Percentiles rank a stretch among this genome's conserved stretches.
phyloP scores from a whole-genome alignment of 1,140 invertebrate species.

The Zaprionus gabonicus region DNA sequence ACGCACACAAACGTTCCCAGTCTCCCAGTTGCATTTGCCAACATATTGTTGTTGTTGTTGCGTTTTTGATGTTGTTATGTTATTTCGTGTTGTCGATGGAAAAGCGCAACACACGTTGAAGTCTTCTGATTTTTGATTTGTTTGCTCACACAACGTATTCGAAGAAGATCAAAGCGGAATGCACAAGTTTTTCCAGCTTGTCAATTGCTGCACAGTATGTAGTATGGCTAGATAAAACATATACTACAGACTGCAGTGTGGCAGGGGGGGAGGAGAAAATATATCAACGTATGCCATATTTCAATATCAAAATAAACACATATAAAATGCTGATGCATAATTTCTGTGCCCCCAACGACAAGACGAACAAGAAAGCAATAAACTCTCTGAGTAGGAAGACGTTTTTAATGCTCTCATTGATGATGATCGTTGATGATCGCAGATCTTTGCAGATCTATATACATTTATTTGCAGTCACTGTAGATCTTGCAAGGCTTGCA shows the following conservation, averaged over 20 bases:
- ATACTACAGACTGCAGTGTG: neutral
- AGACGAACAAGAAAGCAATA: neutral
- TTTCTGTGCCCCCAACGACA: constrained; percentile 1
- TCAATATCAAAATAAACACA: constrained; percentile 69
- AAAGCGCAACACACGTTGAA: constrained; percentile 57
- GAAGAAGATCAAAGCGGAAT: constrained; percentile 67
- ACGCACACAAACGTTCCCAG: neutral
- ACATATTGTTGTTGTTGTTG: constrained; percentile 40
- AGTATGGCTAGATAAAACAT: constrained; percentile 10
- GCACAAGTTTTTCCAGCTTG: constrained; percentile 44
- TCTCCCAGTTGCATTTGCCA: constrained; percentile 52
- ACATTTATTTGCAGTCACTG: neutral
- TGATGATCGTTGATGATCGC: neutral
- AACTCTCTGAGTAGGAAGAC: neutral
- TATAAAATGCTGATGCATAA: constrained; percentile 51
- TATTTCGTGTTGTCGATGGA: constrained; percentile 54
- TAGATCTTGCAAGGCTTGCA: too few relatives aligned
- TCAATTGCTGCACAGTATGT: constrained; percentile 39
- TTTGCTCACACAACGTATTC: constrained; percentile 76
- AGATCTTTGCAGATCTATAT: neutral
- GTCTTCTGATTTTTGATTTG: constrained; percentile 65
- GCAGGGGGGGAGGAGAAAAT: neutral
- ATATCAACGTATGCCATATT: constrained; percentile 42
- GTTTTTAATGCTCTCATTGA: neutral
- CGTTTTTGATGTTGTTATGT: constrained; percentile 49